A percentile compares a stretch with the other conserved stretches of the same genome.
phyloP scores from a whole-genome alignment of 2,888 invertebrate genomes.

The Eilema griseolum region DNA sequence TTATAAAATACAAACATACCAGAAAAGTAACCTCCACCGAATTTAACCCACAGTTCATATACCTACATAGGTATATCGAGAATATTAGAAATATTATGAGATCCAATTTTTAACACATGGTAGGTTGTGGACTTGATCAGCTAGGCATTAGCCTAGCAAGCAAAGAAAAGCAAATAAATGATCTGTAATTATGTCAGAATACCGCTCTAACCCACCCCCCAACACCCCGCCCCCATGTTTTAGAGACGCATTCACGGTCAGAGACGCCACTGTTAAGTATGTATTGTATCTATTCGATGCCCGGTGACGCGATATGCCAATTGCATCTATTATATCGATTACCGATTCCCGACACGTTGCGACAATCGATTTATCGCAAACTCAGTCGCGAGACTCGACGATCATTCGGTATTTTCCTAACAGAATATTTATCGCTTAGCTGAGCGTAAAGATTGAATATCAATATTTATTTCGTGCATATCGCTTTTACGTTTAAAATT shows the following conservation, averaged over 20 bases:
- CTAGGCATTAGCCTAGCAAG: no score
- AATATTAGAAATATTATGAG: background rate
- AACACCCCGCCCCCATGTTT: no score
- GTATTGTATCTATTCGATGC: slow-evolving; percentile 29
- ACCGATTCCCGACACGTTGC: slow-evolving; percentile 60
- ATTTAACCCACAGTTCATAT: background rate
- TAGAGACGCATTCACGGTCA: background rate
- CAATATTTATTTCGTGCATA: slow-evolving; percentile 37
- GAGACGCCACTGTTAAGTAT: background rate
- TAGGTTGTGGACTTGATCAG: background rate
- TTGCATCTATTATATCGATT: slow-evolving; percentile 61
- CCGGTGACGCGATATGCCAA: slow-evolving; percentile 52
- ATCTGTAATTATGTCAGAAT: no score
- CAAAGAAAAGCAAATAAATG: no score
- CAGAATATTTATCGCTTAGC: slow-evolving; percentile 57
- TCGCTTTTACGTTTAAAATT: slow-evolving; percentile 17
- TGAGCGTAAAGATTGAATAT: slow-evolving; percentile 50
- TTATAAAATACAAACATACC: no score
- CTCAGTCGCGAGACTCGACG: slow-evolving; percentile 36
- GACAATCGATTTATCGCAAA: slow-evolving; percentile 63
- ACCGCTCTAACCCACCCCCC: background rate
- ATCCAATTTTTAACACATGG: background rate
- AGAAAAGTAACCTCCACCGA: background rate
- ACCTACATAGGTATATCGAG: background rate
- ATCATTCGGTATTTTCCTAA: slow-evolving; percentile 58